Percentiles rank a stretch among this genome's conserved stretches.
Evolutionary conservation across 1,140 invertebrate genomes (phyloP).

Genomic region (Drosophila novamexicana): DNA sequence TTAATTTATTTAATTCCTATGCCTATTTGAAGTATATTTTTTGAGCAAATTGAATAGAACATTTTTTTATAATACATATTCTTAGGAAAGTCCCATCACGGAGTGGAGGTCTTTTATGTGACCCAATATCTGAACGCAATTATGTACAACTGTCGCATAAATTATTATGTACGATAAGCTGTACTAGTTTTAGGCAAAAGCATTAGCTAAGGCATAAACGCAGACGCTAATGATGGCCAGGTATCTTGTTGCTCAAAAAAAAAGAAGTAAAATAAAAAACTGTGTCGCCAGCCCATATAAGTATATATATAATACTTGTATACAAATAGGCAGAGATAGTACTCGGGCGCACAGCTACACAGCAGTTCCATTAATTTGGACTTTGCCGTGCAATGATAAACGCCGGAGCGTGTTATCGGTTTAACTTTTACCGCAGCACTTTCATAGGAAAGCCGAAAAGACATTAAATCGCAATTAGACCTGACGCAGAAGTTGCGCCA

Average conservation of each 20-base stretch:
- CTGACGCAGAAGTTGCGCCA: slow-evolving; percentile 46
- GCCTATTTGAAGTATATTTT: no score
- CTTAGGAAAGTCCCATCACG: background rate
- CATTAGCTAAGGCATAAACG: slow-evolving; percentile 52
- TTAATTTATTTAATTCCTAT: no score
- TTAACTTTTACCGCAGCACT: slow-evolving; percentile 41
- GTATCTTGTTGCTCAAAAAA: slow-evolving; percentile 5
- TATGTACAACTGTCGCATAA: slow-evolving; percentile 65
- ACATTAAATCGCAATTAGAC: slow-evolving; percentile 81
- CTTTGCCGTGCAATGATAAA: slow-evolving; percentile 57
- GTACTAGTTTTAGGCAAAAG: slow-evolving; percentile 53
- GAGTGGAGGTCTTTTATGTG: slow-evolving; percentile 3
- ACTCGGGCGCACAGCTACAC: slow-evolving; percentile 32
- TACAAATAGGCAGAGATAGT: slow-evolving; percentile 7
- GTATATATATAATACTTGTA: background rate
- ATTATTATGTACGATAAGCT: slow-evolving; percentile 67
- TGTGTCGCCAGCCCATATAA: background rate
- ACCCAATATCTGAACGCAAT: slow-evolving; percentile 7
- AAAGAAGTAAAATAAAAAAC: background rate
- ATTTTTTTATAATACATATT: no score
- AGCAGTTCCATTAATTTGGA: slow-evolving; percentile 67
- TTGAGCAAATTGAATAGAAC: no score
- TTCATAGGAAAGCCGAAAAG: slow-evolving; percentile 64
- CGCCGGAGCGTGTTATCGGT: slow-evolving; percentile 55
- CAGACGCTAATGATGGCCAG: slow-evolving; percentile 50